A percentile compares a stretch with the other conserved stretches of the same genome.
Evolutionary conservation across 2,113 vertebrate genomes (phyloP).

Genomic region (Atractosteus spatula): DNA sequence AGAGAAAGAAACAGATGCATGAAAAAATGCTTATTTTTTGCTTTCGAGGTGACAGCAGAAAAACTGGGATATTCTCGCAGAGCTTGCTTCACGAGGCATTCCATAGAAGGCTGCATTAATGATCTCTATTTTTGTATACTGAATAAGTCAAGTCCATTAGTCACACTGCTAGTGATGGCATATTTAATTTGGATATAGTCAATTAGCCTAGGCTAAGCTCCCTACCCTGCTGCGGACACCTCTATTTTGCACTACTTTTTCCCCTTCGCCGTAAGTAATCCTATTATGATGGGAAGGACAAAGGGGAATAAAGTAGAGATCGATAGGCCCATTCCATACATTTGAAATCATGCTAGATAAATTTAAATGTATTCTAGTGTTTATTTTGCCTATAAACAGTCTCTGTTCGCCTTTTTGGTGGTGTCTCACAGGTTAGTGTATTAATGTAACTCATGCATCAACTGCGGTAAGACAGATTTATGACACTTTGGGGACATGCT

Average conservation of each 20-base stretch:
- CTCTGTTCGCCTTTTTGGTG: conserved; percentile 71
- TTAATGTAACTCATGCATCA: conserved; percentile 95
- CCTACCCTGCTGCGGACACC: conserved; percentile 93
- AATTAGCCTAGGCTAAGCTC: conserved; percentile 98
- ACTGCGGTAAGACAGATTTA: conserved; percentile 93
- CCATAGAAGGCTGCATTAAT: conserved; percentile 92
- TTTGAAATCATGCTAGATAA: conserved; percentile 56
- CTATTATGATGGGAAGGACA: conserved; percentile 85
- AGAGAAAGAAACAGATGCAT: conserved; percentile 23
- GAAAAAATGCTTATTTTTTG: conserved; percentile 49
- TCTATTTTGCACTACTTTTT: conserved; percentile 95
- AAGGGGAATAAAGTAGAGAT: conserved; percentile 75
- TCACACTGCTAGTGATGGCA: conserved; percentile 98
- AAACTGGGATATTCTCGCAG: conserved; percentile 68
- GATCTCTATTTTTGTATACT: conserved; percentile 98
- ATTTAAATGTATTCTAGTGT: conserved; percentile 66
- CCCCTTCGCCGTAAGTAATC: conserved; percentile 94
- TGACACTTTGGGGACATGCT: conserved; percentile 95
- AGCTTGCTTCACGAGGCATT: conserved; percentile 69
- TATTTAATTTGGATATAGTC: conserved; percentile 99
- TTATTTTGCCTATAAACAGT: conserved; percentile 75
- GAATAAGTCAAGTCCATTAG: conserved; percentile 99
- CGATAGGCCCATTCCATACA: conserved; percentile 53
- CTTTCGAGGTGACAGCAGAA: conserved; percentile 50
- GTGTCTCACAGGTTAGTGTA: conserved; percentile 81